Percentiles rank a stretch among this genome's conserved stretches.
Conservation (phyloP, 1,140 invertebrate genomes). For the Pissodes strobi region DNA sequence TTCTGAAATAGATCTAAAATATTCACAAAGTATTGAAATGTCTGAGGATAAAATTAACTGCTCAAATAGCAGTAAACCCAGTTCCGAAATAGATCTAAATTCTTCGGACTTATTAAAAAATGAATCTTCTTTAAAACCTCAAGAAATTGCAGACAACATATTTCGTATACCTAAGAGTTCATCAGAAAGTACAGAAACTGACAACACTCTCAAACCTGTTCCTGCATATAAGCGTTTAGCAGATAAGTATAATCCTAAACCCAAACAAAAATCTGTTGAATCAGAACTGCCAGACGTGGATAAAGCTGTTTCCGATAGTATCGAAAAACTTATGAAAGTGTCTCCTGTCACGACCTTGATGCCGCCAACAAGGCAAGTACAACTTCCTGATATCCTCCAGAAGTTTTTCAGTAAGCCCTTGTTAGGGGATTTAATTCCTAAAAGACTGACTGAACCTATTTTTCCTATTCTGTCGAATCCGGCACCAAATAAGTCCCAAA, state of each 20-base stretch:
- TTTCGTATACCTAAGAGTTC: too few relatives aligned
- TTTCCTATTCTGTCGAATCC: background rate
- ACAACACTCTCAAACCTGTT: too few relatives aligned
- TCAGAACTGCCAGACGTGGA: conserved; percentile 24
- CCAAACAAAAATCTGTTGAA: conserved; percentile 33
- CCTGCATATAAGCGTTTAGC: conserved; percentile 43
- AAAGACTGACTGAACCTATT: background rate
- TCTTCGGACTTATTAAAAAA: too few relatives aligned
- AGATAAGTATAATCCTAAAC: conserved; percentile 51
- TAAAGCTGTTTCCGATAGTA: conserved; percentile 33
- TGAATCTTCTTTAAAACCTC: too few relatives aligned
- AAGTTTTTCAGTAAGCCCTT: conserved; percentile 33
- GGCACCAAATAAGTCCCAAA: background rate
- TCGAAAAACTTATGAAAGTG: conserved; percentile 39
- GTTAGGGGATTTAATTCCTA: conserved; percentile 7
- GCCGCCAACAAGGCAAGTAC: conserved; percentile 8
- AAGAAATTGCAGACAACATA: too few relatives aligned
- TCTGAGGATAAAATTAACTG: too few relatives aligned
- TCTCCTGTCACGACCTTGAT: conserved; percentile 25
- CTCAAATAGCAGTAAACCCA: too few relatives aligned
- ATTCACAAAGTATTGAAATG: too few relatives aligned
- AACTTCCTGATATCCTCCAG: conserved; percentile 32
- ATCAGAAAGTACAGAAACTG: too few relatives aligned
- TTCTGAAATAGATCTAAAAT: too few relatives aligned
- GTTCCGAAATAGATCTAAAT: too few relatives aligned